Evolutionary conservation across 2,797 vertebrate genomes (phyloP).

Genomic region (Darevskia mixta): DNA sequence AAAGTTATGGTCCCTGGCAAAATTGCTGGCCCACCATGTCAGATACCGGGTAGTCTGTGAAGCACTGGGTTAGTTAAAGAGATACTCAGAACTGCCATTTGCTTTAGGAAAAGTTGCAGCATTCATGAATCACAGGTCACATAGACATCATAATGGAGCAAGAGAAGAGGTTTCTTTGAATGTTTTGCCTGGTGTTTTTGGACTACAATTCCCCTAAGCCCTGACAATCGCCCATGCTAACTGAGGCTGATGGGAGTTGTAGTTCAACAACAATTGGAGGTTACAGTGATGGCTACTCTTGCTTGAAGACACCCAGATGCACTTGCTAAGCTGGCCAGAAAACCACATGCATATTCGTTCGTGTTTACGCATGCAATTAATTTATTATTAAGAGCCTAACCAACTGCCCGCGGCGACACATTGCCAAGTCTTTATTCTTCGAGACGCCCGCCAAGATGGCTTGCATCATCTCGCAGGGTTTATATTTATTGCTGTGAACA

Average conservation of each 20-base stretch:
- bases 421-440: constrained; percentile 10
- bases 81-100: constrained; percentile 10
- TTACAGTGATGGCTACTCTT: neutral
- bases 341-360: neutral
- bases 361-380: neutral
- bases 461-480: neutral
- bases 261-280: neutral
- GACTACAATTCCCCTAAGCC: too few species aligned
- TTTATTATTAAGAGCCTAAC: constrained; percentile 26
- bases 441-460: neutral
- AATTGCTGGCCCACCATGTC: too few species aligned
- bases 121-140: neutral
- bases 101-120: neutral
- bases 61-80: constrained; percentile 27
- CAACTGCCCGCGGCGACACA: accelerated
- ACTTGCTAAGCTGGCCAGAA: neutral
- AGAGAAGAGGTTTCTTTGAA: neutral
- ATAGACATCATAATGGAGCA: too few species aligned
- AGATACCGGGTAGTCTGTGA: too few species aligned
- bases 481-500: neutral
- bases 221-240: neutral
- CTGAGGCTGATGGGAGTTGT: neutral
- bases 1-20: too few species aligned
- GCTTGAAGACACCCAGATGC: neutral
- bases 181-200: too few species aligned